Percentiles rank a stretch among this genome's conserved stretches.
These are phyloP conservation scores for Dichetophora obliterata DNA, from an alignment of 2,888 invertebrate species.

Conservation along the genomic window DNA sequence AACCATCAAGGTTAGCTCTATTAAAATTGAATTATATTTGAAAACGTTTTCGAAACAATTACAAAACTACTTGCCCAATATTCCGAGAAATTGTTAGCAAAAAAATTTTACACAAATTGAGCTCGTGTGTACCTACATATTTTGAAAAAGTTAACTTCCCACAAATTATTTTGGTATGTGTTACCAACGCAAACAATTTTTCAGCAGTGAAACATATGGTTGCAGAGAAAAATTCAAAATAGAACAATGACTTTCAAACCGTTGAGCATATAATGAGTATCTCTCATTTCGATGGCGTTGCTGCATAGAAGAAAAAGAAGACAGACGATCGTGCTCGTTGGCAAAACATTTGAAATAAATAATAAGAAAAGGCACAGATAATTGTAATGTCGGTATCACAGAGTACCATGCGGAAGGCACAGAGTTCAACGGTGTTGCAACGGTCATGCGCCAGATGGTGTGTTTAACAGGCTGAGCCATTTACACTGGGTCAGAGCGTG, in stretches of 20 bases:
- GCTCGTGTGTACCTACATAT: slow-evolving; percentile 8
- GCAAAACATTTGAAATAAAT: slow-evolving; percentile 19
- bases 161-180: no score
- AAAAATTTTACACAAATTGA: neutral
- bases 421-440: neutral
- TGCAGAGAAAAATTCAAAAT: slow-evolving; percentile 7
- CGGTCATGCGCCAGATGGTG: slow-evolving; percentile 15
- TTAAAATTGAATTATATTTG: slow-evolving; percentile 26
- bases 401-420: neutral
- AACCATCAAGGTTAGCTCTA: slow-evolving; percentile 9
- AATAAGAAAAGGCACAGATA: slow-evolving; percentile 4
- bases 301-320: neutral
- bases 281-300: neutral
- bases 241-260: neutral
- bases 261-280: no score
- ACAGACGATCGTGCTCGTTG: neutral
- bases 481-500: slow-evolving; percentile 26
- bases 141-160: neutral
- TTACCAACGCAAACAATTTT: neutral
- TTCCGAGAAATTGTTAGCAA: neutral
- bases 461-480: neutral
- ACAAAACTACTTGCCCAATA: neutral
- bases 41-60: neutral
- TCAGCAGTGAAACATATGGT: neutral
- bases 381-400: neutral